These are phyloP conservation scores for Capreolus pygargus DNA, from an alignment of 2,113 vertebrate genomes.

Conservation along the genomic window DNA sequence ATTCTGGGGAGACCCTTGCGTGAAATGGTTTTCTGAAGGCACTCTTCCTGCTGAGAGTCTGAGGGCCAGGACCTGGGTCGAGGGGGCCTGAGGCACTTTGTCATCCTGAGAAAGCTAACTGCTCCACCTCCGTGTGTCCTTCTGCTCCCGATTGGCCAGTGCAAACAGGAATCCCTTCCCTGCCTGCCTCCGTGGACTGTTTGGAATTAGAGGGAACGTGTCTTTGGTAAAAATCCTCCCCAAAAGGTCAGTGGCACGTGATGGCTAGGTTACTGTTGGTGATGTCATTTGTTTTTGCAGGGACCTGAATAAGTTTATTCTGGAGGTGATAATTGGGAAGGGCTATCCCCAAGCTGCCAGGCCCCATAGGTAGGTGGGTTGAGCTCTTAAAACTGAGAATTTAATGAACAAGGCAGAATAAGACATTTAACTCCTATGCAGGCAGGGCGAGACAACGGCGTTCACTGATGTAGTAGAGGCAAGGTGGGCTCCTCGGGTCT, in stretches of 20 bases:
- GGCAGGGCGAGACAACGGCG: accelerated
- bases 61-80: neutral
- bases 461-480: neutral
- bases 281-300: constrained; percentile 14
- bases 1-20: accelerated
- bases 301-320: constrained; percentile 2
- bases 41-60: too few species aligned
- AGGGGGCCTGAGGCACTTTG: too few species aligned
- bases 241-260: neutral
- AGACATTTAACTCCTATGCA: neutral
- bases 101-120: neutral
- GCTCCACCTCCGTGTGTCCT: neutral
- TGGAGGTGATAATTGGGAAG: constrained; percentile 27
- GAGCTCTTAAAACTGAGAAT: neutral
- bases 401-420: neutral
- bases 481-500: neutral
- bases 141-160: accelerated
- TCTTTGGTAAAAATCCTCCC: neutral
- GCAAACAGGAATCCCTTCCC: neutral
- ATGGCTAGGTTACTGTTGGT: neutral
- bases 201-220: neutral
- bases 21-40: neutral
- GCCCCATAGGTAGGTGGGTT: neutral
- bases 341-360: neutral
- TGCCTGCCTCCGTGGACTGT: neutral